Base-by-base conservation (phyloP, 1,140 invertebrate genomes). In the Sitobion miscanthi region DNA sequence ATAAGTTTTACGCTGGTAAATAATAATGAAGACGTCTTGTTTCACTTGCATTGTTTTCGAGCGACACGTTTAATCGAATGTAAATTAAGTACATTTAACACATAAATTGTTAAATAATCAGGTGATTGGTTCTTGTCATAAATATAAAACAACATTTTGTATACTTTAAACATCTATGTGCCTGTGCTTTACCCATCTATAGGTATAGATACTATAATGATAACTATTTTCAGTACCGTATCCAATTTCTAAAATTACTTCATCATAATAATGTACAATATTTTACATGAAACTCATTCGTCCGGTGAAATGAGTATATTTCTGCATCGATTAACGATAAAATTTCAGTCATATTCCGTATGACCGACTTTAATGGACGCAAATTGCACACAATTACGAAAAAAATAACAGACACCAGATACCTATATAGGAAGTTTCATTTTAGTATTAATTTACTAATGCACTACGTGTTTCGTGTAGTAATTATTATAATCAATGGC, bases 311-410 rank as follows among this genome's bases (percentile, higher is more conserved):
- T 23, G 30, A 89, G 11, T 11, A 52, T 52, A 52, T 23, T 23
- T 54, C 49, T 54, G n/a, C 87, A 89, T 89, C 87, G 87, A 54
- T 89, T 54, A 89, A 89, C 87, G 30, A 47, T 89, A 54, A 49
- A 77, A 54, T 49, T 89, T 54, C 21, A 47, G n/a, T 89, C 52
- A 21, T 35, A 52, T 88, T 88, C 86, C 49, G 25, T 89, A 21
- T 89, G 87, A 89, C 87, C 21, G 87, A 54, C 21, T 89, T 89
- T 89, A 52, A 5, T 42, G 35, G 82, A 85, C 21, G 23, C 38
- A 23, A 85, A 42, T 42, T 42, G 82, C 25, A 85, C 3, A 25
- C 9, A 6, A 42, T 38, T 83, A 42, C 35, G 21, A 83, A 83
- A 42, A 42, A 83, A 83, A 83, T 42, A 2, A 21, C 6, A 38